These are phyloP conservation scores for Schizothorax lantsangensis DNA, from an alignment of 2,797 vertebrate species.

Conservation along the genomic window DNA sequence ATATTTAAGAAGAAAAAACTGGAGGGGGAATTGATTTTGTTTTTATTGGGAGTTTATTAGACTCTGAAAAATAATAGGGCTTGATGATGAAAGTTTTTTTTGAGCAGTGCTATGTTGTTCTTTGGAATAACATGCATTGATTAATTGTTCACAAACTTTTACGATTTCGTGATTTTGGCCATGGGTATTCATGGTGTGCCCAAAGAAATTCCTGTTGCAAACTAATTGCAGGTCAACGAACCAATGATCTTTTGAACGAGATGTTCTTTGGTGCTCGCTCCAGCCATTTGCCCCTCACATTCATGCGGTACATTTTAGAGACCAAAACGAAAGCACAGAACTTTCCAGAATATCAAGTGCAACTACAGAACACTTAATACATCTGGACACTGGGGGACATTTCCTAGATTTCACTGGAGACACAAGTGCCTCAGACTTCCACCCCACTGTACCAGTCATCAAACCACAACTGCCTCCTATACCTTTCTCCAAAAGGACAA, in stretches of 20 bases:
- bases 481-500: constrained; percentile 50
- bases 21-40: background rate
- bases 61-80: background rate
- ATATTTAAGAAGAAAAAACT: background rate
- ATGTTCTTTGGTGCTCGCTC: constrained; percentile 21
- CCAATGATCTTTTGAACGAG: background rate
- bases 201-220: background rate
- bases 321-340: constrained; percentile 30
- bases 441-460: constrained; percentile 42
- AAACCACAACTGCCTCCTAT: constrained; percentile 39
- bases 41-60: background rate
- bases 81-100: background rate
- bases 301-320: constrained; percentile 27
- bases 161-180: background rate
- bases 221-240: background rate
- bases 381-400: constrained; percentile 52
- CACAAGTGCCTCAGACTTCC: constrained; percentile 48
- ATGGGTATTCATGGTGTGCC: background rate
- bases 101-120: background rate
- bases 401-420: constrained; percentile 52
- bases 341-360: constrained; percentile 51
- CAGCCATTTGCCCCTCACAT: constrained; percentile 51
- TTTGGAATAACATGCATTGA: background rate
- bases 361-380: constrained; percentile 52
- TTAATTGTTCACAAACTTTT: background rate